phyloP scores from a whole-genome alignment of 2,888 invertebrate species.

The Conomelus anceps region DNA sequence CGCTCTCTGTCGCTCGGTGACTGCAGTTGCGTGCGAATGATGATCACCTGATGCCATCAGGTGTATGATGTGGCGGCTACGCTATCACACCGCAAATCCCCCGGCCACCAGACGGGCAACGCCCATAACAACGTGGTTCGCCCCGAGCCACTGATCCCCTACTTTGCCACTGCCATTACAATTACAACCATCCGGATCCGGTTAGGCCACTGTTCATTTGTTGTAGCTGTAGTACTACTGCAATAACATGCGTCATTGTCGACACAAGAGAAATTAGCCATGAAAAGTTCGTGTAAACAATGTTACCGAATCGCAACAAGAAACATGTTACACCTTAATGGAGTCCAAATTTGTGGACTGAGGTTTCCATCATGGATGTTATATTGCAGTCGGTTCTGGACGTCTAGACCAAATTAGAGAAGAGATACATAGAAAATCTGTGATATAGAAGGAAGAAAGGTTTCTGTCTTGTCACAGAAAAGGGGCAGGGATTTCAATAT shows the following conservation, averaged over 20 bases:
- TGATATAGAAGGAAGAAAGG: neutral
- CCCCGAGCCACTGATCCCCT: neutral
- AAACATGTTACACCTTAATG: neutral
- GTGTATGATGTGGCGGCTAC: neutral
- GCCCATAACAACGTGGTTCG: neutral
- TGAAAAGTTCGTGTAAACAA: neutral
- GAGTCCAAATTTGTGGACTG: neutral
- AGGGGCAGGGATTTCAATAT: too few species aligned
- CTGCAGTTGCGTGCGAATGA: neutral
- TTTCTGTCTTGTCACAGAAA: too few species aligned
- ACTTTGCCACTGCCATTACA: neutral
- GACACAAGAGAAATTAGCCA: neutral
- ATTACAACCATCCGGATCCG: neutral
- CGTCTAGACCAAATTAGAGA: neutral
- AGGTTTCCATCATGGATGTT: neutral
- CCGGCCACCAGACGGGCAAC: neutral
- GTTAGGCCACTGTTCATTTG: neutral
- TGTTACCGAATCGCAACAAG: neutral
- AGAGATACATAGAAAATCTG: neutral
- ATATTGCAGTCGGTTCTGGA: neutral
- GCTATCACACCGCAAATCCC: neutral
- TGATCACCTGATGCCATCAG: neutral
- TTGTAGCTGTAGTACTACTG: neutral
- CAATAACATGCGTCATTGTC: neutral
- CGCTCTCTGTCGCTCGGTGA: neutral